Base-by-base conservation (phyloP, 2,888 invertebrate genomes). In the Nemoura dubitans region DNA sequence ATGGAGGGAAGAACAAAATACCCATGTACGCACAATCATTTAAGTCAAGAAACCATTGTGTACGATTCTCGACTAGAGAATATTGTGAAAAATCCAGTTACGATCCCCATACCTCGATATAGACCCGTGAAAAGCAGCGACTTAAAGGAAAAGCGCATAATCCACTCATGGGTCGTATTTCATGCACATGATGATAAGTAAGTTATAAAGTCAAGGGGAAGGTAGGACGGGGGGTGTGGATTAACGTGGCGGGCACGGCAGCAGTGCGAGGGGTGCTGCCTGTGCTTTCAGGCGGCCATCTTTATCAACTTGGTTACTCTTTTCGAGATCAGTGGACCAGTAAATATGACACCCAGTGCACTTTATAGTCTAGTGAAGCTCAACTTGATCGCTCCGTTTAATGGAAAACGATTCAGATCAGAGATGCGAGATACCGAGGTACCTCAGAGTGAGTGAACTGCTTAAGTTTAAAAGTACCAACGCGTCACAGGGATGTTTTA, bases 321-420 rank as follows among this genome's bases (percentile, higher is more conserved):
- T 85, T 87, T 87, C 85, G 42, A 83, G 83, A 76, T 76, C 87
- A 87, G 81, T 85, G 87, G 87, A 87, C 85, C 87, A 87, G 76
- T 81, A 87, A 87, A 87, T 87, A 83, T 83, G 83, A 83, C 83
- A 83, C 43, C 83, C 26, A 30, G 36, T 42, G 81, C 30, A 30
- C 30, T 30, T 30, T 81, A n/a, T n/a, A 30, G 27, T 16, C 29
- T n/a, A n/a, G 81, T 27, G 2, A 30, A 21, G 14, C n/a, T 29
- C 81, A 81, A 81, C 81, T 81, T 81, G 81, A 81, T 29, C 29
- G 28, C 81, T 14, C 59, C 6, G 3, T 36, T 36, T 59, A 7
- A 59, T 59, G 14, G 10, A 21, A 59, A 14, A 21, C 2, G 59
- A 59, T 59, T 7, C 59, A 59, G 59, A 7, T 14, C 16, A 21